Evolutionary conservation across 2,113 vertebrate species (phyloP), one percentile per base, ranked within the genome.

Genomic region (Cacatua alba): DNA sequence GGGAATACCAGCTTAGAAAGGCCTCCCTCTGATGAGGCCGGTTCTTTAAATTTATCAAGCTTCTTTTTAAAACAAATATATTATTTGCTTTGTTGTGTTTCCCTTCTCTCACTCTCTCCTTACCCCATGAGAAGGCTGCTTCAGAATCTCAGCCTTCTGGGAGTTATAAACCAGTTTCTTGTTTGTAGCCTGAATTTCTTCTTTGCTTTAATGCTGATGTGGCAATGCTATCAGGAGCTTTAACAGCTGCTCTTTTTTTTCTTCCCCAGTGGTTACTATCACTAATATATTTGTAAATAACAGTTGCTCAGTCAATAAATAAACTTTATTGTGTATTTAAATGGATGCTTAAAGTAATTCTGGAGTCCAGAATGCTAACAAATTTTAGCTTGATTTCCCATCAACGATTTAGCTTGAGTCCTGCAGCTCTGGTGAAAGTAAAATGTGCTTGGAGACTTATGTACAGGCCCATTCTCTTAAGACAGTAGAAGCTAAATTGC

Each of bases 201-300:
- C 62, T 86, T 74, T 77, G 49, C 80, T 90, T 78, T 96, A 94
- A 78, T 86, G 96, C 76, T 97, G 86, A 83, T 92, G 72, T 84
- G 75, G 85, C 59, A 92, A 74, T 60, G 35, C 23, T 88, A 46
- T 67, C 68, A 67, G 83, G 69, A 92, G 48, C 55, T 71, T 67
- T 71, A 94, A 84, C 39, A 68, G 75, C 25, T 33, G 57, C 25
- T 37, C 21, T 19, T 31, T 62, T 43, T 52, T n/a, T 63, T 13
- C 19, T 9, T 13, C 9, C 8, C 46, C 21, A 33, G 59, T 67
- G 17, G 37, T 83, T 67, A 25, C 51, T 74, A n/a, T 80, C 51
- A 10, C 43, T 74, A 67, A 83, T 78, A 70, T 24, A 77, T 90
- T 94, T 70, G 60, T 75, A 94, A 93, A 90, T 90, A 92, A 86